A percentile compares a stretch with the other conserved stretches of the same genome.
These are phyloP conservation scores for Tachycineta bicolor DNA, from an alignment of 2,113 vertebrate species.

Conservation along the genomic window DNA sequence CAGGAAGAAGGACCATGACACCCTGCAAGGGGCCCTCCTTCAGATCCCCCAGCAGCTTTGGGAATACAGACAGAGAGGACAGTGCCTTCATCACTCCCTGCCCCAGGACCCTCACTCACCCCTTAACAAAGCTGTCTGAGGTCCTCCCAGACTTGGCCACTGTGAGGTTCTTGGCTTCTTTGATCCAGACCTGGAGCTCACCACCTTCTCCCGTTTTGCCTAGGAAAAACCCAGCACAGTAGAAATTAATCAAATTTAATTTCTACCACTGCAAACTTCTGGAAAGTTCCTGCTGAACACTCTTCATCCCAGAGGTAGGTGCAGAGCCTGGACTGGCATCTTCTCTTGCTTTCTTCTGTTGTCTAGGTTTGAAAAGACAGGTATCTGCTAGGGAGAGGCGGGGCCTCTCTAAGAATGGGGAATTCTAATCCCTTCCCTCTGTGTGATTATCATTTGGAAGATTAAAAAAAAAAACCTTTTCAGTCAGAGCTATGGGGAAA, in stretches of 20 bases:
- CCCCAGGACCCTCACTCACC: constrained; percentile 76
- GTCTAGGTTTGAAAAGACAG: too few species aligned
- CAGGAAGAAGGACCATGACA: neutral
- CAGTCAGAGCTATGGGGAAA: too few species aligned
- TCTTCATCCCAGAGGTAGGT: neutral
- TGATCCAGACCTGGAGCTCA: constrained; percentile 94
- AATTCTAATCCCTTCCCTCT: too few species aligned
- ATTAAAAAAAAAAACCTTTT: too few species aligned
- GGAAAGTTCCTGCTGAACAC: neutral
- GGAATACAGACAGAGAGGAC: neutral
- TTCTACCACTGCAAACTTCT: neutral
- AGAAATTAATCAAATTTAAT: neutral
- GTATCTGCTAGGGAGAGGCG: too few species aligned
- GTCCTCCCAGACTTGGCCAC: constrained; percentile 87
- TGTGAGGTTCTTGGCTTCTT: constrained; percentile 92
- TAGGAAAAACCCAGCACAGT: constrained; percentile 31
- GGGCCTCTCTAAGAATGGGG: too few species aligned
- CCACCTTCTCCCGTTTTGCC: constrained; percentile 83
- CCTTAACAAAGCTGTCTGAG: constrained; percentile 95
- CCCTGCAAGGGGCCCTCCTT: neutral
- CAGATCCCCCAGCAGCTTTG: neutral
- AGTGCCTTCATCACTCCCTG: rapidly evolving
- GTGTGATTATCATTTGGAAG: too few species aligned
- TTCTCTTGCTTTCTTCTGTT: neutral
- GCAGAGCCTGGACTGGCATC: neutral